Evolutionary conservation across 2,797 vertebrate genomes (phyloP), one percentile per base, ranked within the genome.

Genomic region (Rousettus madagascariensis): DNA sequence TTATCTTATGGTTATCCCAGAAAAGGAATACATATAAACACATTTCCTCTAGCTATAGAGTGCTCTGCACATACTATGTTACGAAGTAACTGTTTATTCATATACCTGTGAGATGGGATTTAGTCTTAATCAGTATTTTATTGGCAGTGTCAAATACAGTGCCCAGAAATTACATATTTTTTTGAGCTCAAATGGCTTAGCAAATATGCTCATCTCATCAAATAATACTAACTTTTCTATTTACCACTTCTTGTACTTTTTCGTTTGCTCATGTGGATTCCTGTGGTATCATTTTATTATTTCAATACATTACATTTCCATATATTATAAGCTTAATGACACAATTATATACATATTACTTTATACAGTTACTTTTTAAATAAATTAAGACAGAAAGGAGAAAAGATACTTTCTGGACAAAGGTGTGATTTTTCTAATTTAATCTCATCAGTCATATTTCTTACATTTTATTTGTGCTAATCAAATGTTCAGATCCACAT

Each of bases 1-100:
- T 88, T 94, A 82, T 92, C 12, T 95, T 26, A 63, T 72, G 49
- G 3, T 59, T 89, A 91, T 65, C n/a, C 46, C 57, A 90, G 80
- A 95, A 90, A 89, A 94, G 20, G 55, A 82, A 28, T 19, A 79
- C 72, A 8, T 77, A 33, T 71, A 51, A 90, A 74, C 92, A 57
- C 2, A 68, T 41, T 22, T 20, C 26, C 0, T 51, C 33, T 66
- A 51, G 55, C 8, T 57, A 19, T 6, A 20, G 49, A 46, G 33
- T 43, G 8, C 20, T 92, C 43, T 89, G 63, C 36, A 79, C 13
- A 46, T n/a, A 30, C 3, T 3, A 15, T 51, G 26, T 84, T 91
- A 84, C 17, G 55, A 49, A 51, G n/a, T 46, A 66, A 36, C 36
- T 75, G 22, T 78, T 74, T 57, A 91, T 66, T 87, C 46, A 51